Conservation (phyloP, 2,888 invertebrate genomes). For the Chymomyza fuscimana region DNA sequence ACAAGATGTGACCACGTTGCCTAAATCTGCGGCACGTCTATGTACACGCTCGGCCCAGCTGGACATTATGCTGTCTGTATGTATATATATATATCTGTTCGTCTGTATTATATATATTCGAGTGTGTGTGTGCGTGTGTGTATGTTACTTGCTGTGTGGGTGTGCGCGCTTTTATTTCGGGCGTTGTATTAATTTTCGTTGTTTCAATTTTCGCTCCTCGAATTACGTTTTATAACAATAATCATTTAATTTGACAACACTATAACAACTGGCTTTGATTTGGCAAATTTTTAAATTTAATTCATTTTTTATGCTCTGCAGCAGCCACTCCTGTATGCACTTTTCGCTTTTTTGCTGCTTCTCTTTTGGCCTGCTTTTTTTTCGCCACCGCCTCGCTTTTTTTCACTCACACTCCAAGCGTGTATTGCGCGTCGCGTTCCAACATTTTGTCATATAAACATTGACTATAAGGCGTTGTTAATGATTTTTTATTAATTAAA, state of each 20-base stretch:
- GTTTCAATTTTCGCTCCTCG: background rate
- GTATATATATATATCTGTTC: conserved; percentile 16
- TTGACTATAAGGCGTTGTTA: conserved; percentile 2
- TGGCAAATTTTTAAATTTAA: conserved; percentile 30
- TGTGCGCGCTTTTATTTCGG: conserved; percentile 51
- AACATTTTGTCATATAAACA: background rate
- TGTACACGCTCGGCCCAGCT: conserved; percentile 96
- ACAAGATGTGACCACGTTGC: conserved; percentile 94
- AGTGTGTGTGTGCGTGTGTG: conserved; percentile 8
- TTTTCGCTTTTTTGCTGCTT: conserved; percentile 51
- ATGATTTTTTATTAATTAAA: conserved; percentile 6
- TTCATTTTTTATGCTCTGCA: conserved; percentile 42
- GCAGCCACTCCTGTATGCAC: conserved; percentile 66
- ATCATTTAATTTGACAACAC: background rate
- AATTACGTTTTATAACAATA: background rate
- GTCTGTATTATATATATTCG: background rate
- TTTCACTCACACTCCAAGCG: conserved; percentile 32
- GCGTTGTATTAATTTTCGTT: conserved; percentile 44
- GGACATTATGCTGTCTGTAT: conserved; percentile 82
- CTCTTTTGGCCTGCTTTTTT: conserved; percentile 23
- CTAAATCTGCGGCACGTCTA: conserved; percentile 92
- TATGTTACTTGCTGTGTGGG: conserved; percentile 25
- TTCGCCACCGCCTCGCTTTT: conserved; percentile 18
- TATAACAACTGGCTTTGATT: conserved; percentile 29
- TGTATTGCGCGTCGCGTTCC: conserved; percentile 32